Evolutionary conservation across 2,113 vertebrate genomes (phyloP), one percentile per base, ranked within the genome.

Genomic region (Leucoraja erinaceus): DNA sequence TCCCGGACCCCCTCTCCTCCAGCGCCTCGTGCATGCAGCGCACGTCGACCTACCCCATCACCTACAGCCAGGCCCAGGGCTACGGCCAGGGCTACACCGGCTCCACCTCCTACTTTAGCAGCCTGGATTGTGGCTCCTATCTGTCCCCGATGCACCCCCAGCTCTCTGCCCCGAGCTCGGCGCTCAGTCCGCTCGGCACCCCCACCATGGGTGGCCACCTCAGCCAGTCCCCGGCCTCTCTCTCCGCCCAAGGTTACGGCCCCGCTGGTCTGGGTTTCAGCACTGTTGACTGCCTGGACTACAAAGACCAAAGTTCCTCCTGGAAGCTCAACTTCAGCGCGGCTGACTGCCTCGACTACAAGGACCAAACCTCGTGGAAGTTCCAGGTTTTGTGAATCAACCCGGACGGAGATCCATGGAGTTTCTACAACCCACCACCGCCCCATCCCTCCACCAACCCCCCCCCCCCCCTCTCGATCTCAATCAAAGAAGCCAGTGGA

Each of bases 291-390:
- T 98, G 97, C 95, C 95, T 98, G 93, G 97, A 98, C 94, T 98
- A 98, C 96, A 98, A 98, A 94, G 97, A 98, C 93, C 97, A 97
- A 94, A 94, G 95, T 63, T 94, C 94, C 92, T 94, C 96, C 93
- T 98, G 97, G 97, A 98, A 98, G 94, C 96, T 98, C 93, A 97
- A 97, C 94, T 98, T 98, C 94, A 97, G 96, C 25, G 95, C 97
- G 8, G 95, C 97, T 63, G 97, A 98, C 94, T 98, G 97, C 95
- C 95, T 98, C 95, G 97, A 98, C 95, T 98, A 98, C 96, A 98
- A 98, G 94, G 97, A 98, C 93, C 97, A 98, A 94, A 97, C 97
- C 94, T 97, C 97, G 93, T 98, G 97, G 97, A 98, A 98, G 94
- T 98, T 98, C 95, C 97, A 98, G 95, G 97, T 98, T 86, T 97